Evolutionary conservation across 2,797 vertebrate species (phyloP).

Genomic region (Alauda arvensis): DNA sequence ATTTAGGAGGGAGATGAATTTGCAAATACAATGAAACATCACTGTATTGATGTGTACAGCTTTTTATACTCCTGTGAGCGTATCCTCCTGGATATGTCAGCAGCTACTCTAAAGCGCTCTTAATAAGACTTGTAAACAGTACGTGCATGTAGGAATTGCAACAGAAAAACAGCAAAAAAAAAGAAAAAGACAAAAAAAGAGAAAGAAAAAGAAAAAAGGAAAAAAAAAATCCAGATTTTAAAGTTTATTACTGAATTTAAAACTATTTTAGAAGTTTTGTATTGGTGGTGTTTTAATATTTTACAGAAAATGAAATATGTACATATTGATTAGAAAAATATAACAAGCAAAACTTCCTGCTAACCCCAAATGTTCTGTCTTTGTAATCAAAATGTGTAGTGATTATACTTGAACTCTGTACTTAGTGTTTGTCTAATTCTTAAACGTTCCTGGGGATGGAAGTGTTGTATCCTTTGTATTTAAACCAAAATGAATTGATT

Average conservation of each 20-base stretch:
- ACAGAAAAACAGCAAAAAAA: not conserved
- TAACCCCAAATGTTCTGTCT: constrained; percentile 77
- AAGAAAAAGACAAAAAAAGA: not conserved
- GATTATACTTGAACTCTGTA: constrained; percentile 84
- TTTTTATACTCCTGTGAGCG: constrained; percentile 74
- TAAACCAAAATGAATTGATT: constrained; percentile 83
- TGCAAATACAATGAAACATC: constrained; percentile 64
- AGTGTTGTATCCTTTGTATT: constrained; percentile 77
- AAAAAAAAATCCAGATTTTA: constrained; percentile 75
- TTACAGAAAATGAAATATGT: constrained; percentile 82
- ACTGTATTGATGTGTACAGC: constrained; percentile 72
- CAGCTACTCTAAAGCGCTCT: constrained; percentile 77
- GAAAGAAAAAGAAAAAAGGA: constrained; percentile 26
- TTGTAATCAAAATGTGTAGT: constrained; percentile 82
- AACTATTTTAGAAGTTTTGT: constrained; percentile 86
- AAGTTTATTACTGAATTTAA: constrained; percentile 83
- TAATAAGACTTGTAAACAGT: constrained; percentile 76
- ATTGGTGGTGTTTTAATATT: constrained; percentile 85
- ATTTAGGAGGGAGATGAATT: constrained; percentile 66
- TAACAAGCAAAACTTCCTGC: constrained; percentile 77
- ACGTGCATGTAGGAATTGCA: constrained; percentile 75
- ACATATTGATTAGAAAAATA: constrained; percentile 82
- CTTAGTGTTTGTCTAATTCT: constrained; percentile 79
- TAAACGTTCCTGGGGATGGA: constrained; percentile 77
- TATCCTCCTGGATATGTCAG: constrained; percentile 75